Percentiles rank a stretch among this genome's conserved stretches.
Conservation (phyloP, 2,113 vertebrate species). For the Lagenorhynchus albirostris region DNA sequence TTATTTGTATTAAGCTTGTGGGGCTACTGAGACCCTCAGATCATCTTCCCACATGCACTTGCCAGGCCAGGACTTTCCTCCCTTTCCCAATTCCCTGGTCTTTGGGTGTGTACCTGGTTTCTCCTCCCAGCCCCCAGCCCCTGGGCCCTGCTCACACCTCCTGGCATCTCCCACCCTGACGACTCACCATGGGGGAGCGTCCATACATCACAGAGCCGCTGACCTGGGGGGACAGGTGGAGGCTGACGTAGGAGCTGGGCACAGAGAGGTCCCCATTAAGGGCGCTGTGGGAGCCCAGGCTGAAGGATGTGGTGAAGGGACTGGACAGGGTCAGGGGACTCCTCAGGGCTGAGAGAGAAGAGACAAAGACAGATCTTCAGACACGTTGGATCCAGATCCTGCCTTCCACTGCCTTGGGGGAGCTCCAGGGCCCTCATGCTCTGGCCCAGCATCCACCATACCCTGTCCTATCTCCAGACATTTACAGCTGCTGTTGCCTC, state of each 20-base stretch:
- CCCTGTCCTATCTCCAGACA: too few relatives aligned
- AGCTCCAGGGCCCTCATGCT: too few relatives aligned
- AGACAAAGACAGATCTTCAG: neutral
- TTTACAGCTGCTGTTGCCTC: neutral
- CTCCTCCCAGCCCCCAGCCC: neutral
- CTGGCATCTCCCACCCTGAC: fast-evolving
- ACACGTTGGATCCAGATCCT: neutral
- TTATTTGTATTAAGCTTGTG: neutral
- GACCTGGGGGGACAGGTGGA: conserved; percentile 91
- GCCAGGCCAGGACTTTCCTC: neutral
- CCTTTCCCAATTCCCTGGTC: neutral
- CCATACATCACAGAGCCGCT: conserved; percentile 87
- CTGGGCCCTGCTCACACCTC: neutral
- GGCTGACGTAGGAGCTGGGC: conserved; percentile 87
- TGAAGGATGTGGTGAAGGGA: conserved; percentile 88
- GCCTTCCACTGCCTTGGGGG: neutral
- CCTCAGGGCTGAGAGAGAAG: conserved; percentile 85
- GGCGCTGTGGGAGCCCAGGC: conserved; percentile 86
- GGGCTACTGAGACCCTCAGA: neutral
- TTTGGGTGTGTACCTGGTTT: neutral
- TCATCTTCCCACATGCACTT: neutral
- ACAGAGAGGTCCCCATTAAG: conserved; percentile 89
- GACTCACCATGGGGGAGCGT: conserved; percentile 89
- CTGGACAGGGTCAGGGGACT: conserved; percentile 87
- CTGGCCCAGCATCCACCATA: fast-evolving